Conservation (phyloP, 2,113 vertebrate species). For the Menidia beryllina region DNA sequence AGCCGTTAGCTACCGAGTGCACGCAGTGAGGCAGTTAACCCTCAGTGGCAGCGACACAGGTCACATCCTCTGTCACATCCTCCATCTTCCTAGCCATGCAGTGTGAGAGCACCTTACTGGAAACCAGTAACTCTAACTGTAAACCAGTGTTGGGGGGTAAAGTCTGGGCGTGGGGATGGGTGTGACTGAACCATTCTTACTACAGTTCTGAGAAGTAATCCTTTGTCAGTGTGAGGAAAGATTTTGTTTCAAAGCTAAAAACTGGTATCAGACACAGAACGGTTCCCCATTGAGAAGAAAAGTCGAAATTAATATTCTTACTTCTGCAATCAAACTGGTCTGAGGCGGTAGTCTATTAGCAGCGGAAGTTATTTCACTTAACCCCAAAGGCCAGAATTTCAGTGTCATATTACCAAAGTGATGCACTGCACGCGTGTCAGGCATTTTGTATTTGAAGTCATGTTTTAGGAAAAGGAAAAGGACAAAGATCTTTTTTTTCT, state of each 20-base stretch:
- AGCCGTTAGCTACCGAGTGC: conserved; percentile 41
- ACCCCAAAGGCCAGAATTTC: background rate
- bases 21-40: conserved; percentile 44
- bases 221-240: conserved; percentile 5
- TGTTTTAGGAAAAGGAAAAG: background rate
- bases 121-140: conserved; percentile 55
- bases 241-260: conserved; percentile 31
- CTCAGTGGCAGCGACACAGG: background rate
- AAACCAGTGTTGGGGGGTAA: conserved; percentile 1
- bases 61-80: conserved; percentile 37
- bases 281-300: conserved; percentile 16
- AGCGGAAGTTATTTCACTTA: background rate
- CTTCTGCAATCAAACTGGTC: background rate
- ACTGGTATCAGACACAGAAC: conserved; percentile 16
- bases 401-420: background rate
- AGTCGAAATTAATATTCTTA: conserved; percentile 6
- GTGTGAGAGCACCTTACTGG: conserved; percentile 39
- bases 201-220: background rate
- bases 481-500: no score
- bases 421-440: background rate
- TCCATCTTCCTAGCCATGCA: conserved; percentile 25
- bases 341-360: background rate
- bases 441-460: background rate
- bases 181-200: conserved; percentile 1
- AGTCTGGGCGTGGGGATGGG: conserved; percentile 3